Percentiles rank a stretch among this genome's conserved stretches.
Conservation (phyloP, 1,140 invertebrate genomes). For the Drosophila trapezifrons region DNA sequence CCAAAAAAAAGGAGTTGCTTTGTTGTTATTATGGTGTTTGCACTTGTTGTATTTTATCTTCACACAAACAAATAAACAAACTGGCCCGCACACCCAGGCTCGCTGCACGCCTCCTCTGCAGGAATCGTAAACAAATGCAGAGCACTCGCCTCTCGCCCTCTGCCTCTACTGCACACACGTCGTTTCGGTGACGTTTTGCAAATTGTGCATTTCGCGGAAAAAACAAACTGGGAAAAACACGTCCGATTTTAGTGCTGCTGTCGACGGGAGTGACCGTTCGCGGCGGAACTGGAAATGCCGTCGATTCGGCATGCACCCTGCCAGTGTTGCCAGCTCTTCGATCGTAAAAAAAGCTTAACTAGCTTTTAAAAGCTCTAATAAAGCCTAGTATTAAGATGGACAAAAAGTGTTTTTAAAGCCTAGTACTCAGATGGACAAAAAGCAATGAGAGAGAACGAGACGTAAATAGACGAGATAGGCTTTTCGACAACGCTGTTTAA, state of each 20-base stretch:
- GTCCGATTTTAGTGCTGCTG: constrained; percentile 53
- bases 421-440: no score
- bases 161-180: constrained; percentile 1
- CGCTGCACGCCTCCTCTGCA: constrained; percentile 2
- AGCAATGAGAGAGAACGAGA: no score
- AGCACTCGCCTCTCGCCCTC: constrained; percentile 27
- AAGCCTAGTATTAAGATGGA: no score
- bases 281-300: not conserved
- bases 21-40: constrained; percentile 41
- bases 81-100: constrained; percentile 4
- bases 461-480: no score
- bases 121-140: constrained; percentile 52
- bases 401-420: no score
- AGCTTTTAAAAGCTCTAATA: no score
- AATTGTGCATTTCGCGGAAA: constrained; percentile 42
- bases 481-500: no score
- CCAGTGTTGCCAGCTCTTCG: no score
- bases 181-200: constrained; percentile 32
- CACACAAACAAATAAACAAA: constrained; percentile 41
- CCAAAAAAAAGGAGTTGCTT: constrained; percentile 11
- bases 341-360: no score
- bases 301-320: not conserved
- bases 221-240: constrained; percentile 51
- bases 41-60: constrained; percentile 63
- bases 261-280: constrained; percentile 16